These are phyloP conservation scores for Penelope pileata DNA, from an alignment of 2,113 vertebrate species.

Conservation along the genomic window DNA sequence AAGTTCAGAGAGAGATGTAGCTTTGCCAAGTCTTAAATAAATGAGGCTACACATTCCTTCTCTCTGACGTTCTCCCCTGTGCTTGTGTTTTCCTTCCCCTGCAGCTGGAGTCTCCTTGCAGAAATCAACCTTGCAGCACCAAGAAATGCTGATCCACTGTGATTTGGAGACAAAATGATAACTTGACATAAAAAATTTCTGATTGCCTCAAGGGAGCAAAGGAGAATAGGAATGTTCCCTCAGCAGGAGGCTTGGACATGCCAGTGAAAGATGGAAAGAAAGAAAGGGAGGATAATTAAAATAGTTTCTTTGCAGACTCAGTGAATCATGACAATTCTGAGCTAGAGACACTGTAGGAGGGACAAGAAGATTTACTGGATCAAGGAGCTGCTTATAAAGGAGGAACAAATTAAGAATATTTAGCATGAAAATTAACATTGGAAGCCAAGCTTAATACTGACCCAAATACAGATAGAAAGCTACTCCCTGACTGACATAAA, in stretches of 20 bases:
- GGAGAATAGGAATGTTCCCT: background rate
- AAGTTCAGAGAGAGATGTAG: accelerated
- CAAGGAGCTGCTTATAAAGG: constrained; percentile 32
- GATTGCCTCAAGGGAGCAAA: constrained; percentile 1
- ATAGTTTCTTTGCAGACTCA: constrained; percentile 44
- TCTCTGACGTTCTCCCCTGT: background rate
- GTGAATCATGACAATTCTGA: constrained; percentile 45
- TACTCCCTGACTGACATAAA: constrained; percentile 37
- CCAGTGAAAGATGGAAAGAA: background rate
- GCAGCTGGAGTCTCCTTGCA: background rate
- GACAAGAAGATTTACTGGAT: constrained; percentile 55
- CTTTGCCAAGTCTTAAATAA: background rate
- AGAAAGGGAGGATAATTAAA: constrained; percentile 39
- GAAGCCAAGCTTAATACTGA: constrained; percentile 57
- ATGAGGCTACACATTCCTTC: background rate
- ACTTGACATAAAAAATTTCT: constrained; percentile 47
- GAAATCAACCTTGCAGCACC: background rate
- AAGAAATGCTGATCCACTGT: constrained; percentile 30
- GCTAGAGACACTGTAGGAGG: constrained; percentile 29
- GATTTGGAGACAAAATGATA: constrained; percentile 21
- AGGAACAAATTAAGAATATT: constrained; percentile 59
- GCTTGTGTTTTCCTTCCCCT: background rate
- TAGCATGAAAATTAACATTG: constrained; percentile 34
- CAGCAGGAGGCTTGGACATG: background rate
- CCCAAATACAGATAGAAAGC: constrained; percentile 34